Percentiles rank a stretch among this genome's conserved stretches.
Conservation (phyloP, 2,797 vertebrate species). For the Sciurus vulgaris region DNA sequence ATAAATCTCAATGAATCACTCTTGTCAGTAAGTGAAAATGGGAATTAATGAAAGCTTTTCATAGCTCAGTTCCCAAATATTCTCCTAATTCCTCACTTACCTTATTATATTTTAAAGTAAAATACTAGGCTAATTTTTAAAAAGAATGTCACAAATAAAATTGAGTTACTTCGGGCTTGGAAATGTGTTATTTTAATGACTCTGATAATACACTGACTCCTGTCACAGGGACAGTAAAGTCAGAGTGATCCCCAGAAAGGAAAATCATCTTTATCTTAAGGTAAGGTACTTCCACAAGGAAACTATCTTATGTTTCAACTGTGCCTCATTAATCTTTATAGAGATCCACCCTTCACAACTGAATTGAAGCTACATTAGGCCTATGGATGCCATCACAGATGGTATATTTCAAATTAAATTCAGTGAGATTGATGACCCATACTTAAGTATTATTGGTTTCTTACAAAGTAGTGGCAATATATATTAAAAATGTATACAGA, state of each 20-base stretch:
- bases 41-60: not conserved
- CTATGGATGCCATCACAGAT: slow-evolving; percentile 8
- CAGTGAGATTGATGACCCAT: not conserved
- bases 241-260: not conserved
- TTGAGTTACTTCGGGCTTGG: not conserved
- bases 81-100: not conserved
- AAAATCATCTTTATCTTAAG: slow-evolving; percentile 36
- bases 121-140: slow-evolving; percentile 11
- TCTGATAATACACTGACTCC: not conserved
- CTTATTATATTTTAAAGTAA: slow-evolving; percentile 47
- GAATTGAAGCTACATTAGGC: not conserved
- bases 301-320: not conserved
- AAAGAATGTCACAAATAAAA: slow-evolving; percentile 17
- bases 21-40: not conserved
- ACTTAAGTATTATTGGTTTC: not conserved
- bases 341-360: slow-evolving; percentile 61
- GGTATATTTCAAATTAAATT: slow-evolving; percentile 18
- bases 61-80: not conserved
- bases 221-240: not conserved
- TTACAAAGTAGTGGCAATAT: not conserved
- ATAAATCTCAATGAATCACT: not conserved
- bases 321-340: not conserved
- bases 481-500: no score
- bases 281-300: slow-evolving; percentile 29
- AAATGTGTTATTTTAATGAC: slow-evolving; percentile 23